These are phyloP conservation scores for Eulithis testata DNA, from an alignment of 2,888 invertebrate species.

Conservation along the genomic window DNA sequence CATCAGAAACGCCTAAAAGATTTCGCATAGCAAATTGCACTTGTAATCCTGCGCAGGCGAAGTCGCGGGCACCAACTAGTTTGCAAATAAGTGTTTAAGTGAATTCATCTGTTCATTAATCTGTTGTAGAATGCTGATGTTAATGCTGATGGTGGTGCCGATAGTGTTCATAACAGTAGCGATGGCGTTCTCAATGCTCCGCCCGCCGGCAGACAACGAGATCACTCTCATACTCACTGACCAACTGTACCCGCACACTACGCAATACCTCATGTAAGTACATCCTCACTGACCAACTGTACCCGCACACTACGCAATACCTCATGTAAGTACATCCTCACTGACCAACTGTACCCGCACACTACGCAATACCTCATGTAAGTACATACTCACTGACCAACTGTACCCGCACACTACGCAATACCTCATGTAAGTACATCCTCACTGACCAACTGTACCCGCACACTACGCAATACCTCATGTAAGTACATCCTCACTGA, in stretches of 20 bases:
- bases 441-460: too few species aligned
- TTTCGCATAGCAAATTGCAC: too few species aligned
- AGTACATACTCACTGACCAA: constrained; percentile 70
- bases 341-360: constrained; percentile 76
- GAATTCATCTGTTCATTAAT: too few species aligned
- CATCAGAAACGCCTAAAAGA: too few species aligned
- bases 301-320: constrained; percentile 65
- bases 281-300: constrained; percentile 78
- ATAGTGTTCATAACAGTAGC: constrained; percentile 86
- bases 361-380: constrained; percentile 67
- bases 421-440: constrained; percentile 65
- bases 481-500: too few species aligned
- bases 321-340: constrained; percentile 71
- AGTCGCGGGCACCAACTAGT: too few species aligned
- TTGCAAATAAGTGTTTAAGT: too few species aligned
- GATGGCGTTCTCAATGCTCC: constrained; percentile 88
- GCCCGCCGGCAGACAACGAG: constrained; percentile 87
- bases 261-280: constrained; percentile 70
- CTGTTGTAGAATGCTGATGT: constrained; percentile 74
- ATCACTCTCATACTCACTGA: constrained; percentile 77
- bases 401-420: constrained; percentile 74
- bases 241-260: constrained; percentile 75
- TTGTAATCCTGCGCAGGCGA: too few species aligned
- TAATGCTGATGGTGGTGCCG: constrained; percentile 85
- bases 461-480: too few species aligned